Evolutionary conservation across 2,113 vertebrate genomes (phyloP), one percentile per base, ranked within the genome.

Genomic region (Callopanchax toddi): DNA sequence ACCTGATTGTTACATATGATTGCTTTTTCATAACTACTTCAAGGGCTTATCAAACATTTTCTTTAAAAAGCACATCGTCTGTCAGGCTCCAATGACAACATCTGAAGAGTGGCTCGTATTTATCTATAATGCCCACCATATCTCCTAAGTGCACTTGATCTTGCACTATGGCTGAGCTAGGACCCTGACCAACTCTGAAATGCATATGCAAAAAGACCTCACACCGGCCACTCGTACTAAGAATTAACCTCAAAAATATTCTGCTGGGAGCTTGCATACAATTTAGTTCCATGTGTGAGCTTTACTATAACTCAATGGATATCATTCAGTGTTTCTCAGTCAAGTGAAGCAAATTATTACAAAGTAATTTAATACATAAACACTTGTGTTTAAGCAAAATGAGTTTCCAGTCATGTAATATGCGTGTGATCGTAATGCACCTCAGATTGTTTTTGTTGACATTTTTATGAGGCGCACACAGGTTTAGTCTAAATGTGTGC

Each of bases 291-390:
- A 18, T 36, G 25, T 57, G 26, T 3, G 36, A 32, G 10, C n/a
- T 3, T 29, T 17, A 22, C 17, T 54, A 0, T 6, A 51, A 55
- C 48, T 66, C 48, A 45, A 18, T 34, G 16, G 23, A 39, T 46
- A 15, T 42, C n/a, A 55, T 50, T 60, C 40, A 15, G 22, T 37
- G 21, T 65, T 53, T 39, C 29, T 59, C 18, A 64, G 70, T 34
- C 45, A 62, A 67, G 40, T 74, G 57, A 82, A 61, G 53, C 60
- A 73, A 83, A 63, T 72, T 13, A 4, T 87, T 91, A 91, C 86
- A 91, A 92, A 93, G 87, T 77, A 80, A 89, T 93, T 93, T 93
- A 92, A 91, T 92, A 90, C 89, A 91, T 83, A 93, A 92, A 91
- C 90, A 90, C 81, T 87, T 88, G 78, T 67, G 55, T 84, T 81